A percentile compares a stretch with the other conserved stretches of the same genome.
Evolutionary conservation across 1,140 invertebrate species (phyloP).

Genomic region (Danaus plexippus): DNA sequence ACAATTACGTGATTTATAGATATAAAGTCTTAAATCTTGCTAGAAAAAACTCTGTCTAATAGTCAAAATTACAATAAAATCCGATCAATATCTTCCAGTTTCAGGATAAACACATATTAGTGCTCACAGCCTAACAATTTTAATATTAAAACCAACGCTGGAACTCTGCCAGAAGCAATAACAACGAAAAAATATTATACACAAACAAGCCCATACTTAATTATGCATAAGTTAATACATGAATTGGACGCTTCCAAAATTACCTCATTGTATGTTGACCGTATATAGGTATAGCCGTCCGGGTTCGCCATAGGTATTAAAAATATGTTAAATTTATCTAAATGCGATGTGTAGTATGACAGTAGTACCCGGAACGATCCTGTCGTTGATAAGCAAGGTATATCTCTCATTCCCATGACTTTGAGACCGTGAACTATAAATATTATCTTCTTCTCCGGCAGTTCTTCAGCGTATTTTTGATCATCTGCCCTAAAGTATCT

Average conservation of each 20-base stretch:
- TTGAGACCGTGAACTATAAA: conserved; percentile 53
- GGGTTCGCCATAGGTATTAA: conserved; percentile 56
- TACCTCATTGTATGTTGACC: too few relatives aligned
- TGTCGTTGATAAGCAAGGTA: conserved; percentile 19
- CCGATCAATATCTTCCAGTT: too few relatives aligned
- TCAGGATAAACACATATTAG: too few relatives aligned
- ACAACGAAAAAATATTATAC: not conserved
- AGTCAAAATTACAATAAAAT: too few relatives aligned
- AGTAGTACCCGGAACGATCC: conserved; percentile 24
- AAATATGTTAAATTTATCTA: conserved; percentile 57
- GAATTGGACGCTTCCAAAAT: conserved; percentile 1
- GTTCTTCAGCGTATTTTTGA: conserved; percentile 36
- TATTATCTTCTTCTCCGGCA: conserved; percentile 50
- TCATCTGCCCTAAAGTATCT: conserved; percentile 31
- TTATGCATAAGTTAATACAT: not conserved
- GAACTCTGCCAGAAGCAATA: not conserved
- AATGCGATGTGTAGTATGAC: conserved; percentile 38
- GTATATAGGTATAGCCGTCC: conserved; percentile 31
- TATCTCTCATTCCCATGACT: conserved; percentile 28
- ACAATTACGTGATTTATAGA: too few relatives aligned
- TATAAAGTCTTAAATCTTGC: too few relatives aligned
- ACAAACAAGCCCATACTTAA: not conserved
- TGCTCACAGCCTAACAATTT: too few relatives aligned
- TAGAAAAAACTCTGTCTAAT: too few relatives aligned
- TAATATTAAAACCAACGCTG: too few relatives aligned